Conservation (phyloP, 2,113 vertebrate genomes). For the Archilochus colubris region DNA sequence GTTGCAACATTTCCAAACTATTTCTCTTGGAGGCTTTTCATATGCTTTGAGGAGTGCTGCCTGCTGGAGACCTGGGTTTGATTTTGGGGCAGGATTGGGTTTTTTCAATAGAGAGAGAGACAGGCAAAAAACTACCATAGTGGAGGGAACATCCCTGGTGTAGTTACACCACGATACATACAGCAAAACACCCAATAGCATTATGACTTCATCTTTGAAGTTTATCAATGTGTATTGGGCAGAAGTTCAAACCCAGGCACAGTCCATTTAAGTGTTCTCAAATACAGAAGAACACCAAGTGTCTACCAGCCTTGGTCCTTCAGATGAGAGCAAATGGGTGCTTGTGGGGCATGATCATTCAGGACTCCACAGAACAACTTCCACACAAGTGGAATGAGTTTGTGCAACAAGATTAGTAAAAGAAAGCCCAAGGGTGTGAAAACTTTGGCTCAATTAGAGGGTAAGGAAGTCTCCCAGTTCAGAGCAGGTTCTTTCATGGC, state of each 20-base stretch:
- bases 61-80: not conserved
- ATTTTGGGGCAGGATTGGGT: not conserved
- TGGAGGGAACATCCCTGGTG: not conserved
- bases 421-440: not conserved
- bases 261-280: not conserved
- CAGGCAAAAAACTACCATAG: not conserved
- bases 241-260: not conserved
- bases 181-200: not conserved
- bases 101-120: not conserved
- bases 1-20: not conserved
- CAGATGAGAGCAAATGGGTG: not conserved
- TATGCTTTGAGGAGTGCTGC: not conserved
- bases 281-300: not conserved
- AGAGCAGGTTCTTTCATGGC: not conserved
- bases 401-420: slow-evolving; percentile 3
- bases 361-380: not conserved
- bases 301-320: not conserved
- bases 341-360: not conserved
- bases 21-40: not conserved
- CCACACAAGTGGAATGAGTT: not conserved
- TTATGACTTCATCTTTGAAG: not conserved
- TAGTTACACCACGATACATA: not conserved
- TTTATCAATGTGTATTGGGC: not conserved
- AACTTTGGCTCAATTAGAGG: not conserved
- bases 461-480: not conserved